phyloP scores from a whole-genome alignment of 2,797 vertebrate species.

The Crypturellus tataupa region DNA sequence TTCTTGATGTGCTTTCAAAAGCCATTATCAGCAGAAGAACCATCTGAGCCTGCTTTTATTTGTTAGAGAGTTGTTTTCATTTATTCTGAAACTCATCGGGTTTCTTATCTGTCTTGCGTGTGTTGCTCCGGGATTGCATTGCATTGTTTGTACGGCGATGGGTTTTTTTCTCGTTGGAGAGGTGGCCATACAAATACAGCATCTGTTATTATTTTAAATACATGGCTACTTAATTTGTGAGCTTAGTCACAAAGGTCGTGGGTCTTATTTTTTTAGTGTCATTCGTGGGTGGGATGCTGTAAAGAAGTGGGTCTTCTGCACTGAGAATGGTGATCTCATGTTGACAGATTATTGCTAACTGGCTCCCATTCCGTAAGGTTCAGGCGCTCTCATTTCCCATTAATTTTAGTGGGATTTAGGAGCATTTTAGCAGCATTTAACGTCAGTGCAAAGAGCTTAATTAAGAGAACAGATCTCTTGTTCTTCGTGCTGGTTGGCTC shows the following conservation, averaged over 20 bases:
- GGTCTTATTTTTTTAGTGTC: neutral
- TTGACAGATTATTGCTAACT: neutral
- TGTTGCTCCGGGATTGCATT: neutral
- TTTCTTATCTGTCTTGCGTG: neutral
- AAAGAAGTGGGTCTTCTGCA: neutral
- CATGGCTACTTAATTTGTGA: neutral
- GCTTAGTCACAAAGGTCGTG: neutral
- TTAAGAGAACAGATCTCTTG: neutral
- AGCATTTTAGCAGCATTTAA: neutral
- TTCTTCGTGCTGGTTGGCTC: neutral
- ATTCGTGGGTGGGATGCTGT: neutral
- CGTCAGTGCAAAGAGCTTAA: neutral
- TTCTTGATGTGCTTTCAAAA: conserved; percentile 28
- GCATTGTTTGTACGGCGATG: neutral
- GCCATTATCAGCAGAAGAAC: neutral
- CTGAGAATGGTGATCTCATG: neutral
- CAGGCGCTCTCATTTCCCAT: neutral
- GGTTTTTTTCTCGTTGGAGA: neutral
- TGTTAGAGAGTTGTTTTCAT: neutral
- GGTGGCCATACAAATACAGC: neutral
- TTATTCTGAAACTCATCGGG: neutral
- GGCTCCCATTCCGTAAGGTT: neutral
- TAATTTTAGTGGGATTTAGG: neutral
- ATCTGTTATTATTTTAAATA: neutral
- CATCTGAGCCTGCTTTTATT: neutral